Evolutionary conservation across 2,888 invertebrate genomes (phyloP), one percentile per base, ranked within the genome.

Genomic region (Apoderus coryli): DNA sequence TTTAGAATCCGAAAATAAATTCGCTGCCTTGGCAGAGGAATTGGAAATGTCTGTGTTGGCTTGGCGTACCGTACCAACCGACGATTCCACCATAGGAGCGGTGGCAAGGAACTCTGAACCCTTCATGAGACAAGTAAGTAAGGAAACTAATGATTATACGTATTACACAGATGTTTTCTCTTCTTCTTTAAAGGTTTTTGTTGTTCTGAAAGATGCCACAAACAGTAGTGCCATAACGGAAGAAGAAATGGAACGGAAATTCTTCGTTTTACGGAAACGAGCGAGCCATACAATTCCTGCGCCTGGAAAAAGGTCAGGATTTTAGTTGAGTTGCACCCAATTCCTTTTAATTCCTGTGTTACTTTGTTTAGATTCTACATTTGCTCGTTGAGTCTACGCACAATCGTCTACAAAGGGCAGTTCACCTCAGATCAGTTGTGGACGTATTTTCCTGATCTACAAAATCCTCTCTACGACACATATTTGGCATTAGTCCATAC

Each of bases 401-500:
- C 81, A 6, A 69, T 98, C 37, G 92, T 98, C 16, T 98, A 98
- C 67, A 98, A 98, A 66, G 98, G 98, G 22, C 80, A 95, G 53
- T 72, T 98, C 45, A 93, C 92, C 16, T 89, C 96, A 1, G 81
- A 86, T 54, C 98, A 98, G 59, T 61, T 93, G 53, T 67, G 85
- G 84, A 72, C 72, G 12, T 78, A 76, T 55, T 78, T 77, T 57
- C 70, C 69, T 39, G 77, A 78, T 55, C 59, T 78, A 32, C 54
- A 53, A 47, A 65, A 77, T 61, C 77, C 81, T 2, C 69, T 72
- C 43, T 98, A 84, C 63, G 82, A 89, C 48, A 90, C 93, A 3
- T 93, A 96, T 60, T 61, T 98, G 57, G 90, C 96, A 23, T 61
- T 98, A 54, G 93, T 98, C 4, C 98, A 98, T 59, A 95, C 95